Conservation (phyloP, 2,113 vertebrate genomes). For the Microtus pennsylvanicus region DNA sequence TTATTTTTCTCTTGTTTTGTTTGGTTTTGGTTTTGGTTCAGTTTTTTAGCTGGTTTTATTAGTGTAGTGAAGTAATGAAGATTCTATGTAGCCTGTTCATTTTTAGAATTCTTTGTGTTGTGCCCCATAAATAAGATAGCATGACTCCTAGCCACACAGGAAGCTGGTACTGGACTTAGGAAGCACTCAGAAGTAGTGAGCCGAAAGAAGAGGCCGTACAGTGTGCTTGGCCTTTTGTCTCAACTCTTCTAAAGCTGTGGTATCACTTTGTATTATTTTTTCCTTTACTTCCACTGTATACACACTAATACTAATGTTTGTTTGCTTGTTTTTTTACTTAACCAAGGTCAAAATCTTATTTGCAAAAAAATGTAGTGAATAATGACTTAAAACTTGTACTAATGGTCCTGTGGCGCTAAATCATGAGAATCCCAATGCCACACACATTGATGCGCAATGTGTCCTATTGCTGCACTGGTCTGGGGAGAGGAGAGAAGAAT, state of each 20-base stretch:
- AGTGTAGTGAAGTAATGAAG: slow-evolving; percentile 34
- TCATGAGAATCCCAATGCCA: neutral
- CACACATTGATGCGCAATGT: neutral
- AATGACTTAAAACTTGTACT: slow-evolving; percentile 10
- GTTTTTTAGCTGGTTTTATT: neutral
- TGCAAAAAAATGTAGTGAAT: slow-evolving; percentile 51
- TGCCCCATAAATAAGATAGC: neutral
- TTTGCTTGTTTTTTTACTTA: neutral
- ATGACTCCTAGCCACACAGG: neutral
- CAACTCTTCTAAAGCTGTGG: neutral
- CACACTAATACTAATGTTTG: slow-evolving; percentile 31
- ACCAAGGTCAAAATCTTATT: neutral
- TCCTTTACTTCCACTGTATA: neutral
- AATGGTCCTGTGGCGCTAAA: neutral
- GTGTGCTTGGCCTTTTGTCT: neutral
- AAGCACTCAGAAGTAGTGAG: neutral
- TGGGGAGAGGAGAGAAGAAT: neutral
- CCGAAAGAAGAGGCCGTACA: neutral
- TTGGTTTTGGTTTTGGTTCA: neutral
- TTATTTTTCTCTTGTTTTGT: neutral
- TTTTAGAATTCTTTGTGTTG: slow-evolving; percentile 33
- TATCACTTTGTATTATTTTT: neutral
- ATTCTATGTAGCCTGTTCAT: neutral
- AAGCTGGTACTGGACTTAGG: slow-evolving; percentile 35
- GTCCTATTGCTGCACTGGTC: too few relatives aligned